These are phyloP conservation scores for Microtus oregoni DNA, from an alignment of 2,113 vertebrate species.

Conservation along the genomic window DNA sequence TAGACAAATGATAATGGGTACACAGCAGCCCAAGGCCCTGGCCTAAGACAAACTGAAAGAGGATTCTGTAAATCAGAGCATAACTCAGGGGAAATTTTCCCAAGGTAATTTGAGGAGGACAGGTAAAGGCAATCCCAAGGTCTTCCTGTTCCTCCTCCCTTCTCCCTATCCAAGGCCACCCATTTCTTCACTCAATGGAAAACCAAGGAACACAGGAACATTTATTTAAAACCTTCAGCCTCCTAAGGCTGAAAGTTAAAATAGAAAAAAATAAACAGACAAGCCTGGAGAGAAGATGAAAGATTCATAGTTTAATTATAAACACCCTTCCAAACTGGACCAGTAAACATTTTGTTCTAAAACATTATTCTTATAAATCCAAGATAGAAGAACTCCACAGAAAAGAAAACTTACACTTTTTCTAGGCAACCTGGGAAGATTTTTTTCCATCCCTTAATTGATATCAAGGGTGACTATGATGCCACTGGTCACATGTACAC, in stretches of 20 bases:
- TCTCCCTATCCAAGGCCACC: background rate
- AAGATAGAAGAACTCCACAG: background rate
- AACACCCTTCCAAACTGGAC: background rate
- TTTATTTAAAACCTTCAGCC: background rate
- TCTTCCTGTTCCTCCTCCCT: background rate
- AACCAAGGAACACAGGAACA: background rate
- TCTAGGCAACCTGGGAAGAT: background rate
- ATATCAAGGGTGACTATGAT: background rate
- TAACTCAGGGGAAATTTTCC: background rate
- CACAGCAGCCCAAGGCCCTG: fast-evolving
- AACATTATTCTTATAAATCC: background rate
- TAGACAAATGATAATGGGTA: background rate
- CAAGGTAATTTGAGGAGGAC: background rate
- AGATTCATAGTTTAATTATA: background rate
- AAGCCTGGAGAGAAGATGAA: background rate
- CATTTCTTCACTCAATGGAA: background rate
- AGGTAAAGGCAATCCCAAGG: background rate
- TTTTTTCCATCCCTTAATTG: background rate
- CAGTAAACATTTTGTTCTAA: background rate
- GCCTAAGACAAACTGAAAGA: background rate
- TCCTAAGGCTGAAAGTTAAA: background rate
- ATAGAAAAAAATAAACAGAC: background rate
- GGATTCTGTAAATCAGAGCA: background rate
- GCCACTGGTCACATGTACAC: background rate
- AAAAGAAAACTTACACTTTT: background rate